Percentiles rank a stretch among this genome's conserved stretches.
Conservation (phyloP, 92 coral and sea anemone species). For the Metridium senile region DNA sequence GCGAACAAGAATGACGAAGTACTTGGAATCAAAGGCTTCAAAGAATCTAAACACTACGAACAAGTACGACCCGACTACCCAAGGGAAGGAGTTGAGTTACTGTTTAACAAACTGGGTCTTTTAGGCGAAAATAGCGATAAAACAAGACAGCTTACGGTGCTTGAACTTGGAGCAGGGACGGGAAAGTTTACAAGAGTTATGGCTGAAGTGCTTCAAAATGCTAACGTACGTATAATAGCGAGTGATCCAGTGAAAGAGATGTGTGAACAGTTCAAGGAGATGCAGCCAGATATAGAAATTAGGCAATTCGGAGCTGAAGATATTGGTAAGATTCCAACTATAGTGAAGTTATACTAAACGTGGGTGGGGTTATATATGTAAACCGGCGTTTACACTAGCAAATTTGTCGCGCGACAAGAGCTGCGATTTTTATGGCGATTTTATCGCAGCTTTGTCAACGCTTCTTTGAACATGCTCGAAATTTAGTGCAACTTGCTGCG, state of each 20-base stretch:
- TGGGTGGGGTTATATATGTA: background rate
- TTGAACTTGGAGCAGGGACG: constrained; percentile 78
- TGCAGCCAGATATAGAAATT: constrained; percentile 55
- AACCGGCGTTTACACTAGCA: no score
- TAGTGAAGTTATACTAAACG: background rate
- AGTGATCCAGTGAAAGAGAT: constrained; percentile 58
- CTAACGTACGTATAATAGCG: constrained; percentile 47
- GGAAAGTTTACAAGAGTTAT: constrained; percentile 72
- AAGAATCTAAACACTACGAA: constrained; percentile 57
- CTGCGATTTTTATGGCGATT: no score
- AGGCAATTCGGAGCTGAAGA: constrained; percentile 58
- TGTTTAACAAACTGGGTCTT: constrained; percentile 51
- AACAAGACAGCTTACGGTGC: constrained; percentile 29
- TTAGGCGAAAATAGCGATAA: constrained; percentile 21
- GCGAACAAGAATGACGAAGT: background rate
- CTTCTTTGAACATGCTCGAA: no score
- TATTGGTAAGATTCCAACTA: constrained; percentile 39
- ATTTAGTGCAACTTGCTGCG: no score
- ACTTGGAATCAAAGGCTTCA: constrained; percentile 53
- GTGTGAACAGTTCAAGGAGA: constrained; percentile 57
- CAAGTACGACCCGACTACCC: constrained; percentile 57
- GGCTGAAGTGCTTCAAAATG: constrained; percentile 45
- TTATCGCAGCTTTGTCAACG: no score
- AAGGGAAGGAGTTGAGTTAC: constrained; percentile 53
- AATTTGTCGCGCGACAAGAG: no score